Evolutionary conservation across 2,113 vertebrate genomes (phyloP).

Genomic region (Tupaia tana): DNA sequence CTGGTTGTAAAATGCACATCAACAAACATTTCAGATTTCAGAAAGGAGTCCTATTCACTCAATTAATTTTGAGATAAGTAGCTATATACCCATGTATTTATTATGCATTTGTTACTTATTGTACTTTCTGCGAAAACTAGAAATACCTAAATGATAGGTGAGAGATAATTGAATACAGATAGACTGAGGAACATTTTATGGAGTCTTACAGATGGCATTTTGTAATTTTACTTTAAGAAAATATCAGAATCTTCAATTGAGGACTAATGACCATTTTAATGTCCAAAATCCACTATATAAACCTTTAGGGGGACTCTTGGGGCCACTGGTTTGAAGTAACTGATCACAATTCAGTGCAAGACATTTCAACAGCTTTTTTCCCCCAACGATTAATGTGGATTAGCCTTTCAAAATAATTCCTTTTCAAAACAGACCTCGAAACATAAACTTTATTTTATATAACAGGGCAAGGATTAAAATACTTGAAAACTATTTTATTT

Average conservation of each 20-base stretch:
- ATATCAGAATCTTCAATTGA: neutral
- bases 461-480: slow-evolving; percentile 55
- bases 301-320: neutral
- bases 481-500: slow-evolving; percentile 54
- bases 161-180: neutral
- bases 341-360: neutral
- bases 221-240: slow-evolving; percentile 24
- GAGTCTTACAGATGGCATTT: neutral
- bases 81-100: neutral
- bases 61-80: slow-evolving; percentile 30
- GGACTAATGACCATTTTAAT: neutral
- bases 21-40: neutral
- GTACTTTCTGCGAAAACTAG: neutral
- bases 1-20: neutral
- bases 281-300: neutral
- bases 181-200: neutral
- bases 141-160: neutral
- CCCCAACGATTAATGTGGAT: neutral
- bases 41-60: neutral
- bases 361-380: neutral
- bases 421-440: slow-evolving; percentile 60
- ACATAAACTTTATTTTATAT: slow-evolving; percentile 50
- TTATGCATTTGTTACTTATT: neutral
- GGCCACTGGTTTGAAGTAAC: neutral
- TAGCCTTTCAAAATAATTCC: slow-evolving; percentile 19